phyloP scores from a whole-genome alignment of 2,888 invertebrate species.

The Glyphotaelius pellucidus region DNA sequence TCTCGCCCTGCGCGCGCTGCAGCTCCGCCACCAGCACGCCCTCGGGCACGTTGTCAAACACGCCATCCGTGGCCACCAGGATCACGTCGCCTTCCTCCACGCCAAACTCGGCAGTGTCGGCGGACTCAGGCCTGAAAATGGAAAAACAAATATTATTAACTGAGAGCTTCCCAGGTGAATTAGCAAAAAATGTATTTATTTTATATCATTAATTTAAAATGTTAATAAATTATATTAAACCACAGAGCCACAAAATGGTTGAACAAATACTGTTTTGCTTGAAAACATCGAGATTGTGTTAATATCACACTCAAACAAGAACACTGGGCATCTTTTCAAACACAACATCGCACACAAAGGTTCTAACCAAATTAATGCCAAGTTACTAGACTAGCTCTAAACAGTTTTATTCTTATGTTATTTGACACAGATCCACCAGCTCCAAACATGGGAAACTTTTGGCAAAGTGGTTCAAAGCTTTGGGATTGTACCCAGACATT shows the following conservation, averaged over 20 bases:
- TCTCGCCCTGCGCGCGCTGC: slow-evolving; percentile 82
- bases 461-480: too few relatives aligned
- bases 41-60: slow-evolving; percentile 98
- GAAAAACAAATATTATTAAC: neutral
- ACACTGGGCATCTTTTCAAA: neutral
- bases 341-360: neutral
- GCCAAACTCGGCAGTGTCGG: slow-evolving; percentile 91
- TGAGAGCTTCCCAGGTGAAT: too few relatives aligned
- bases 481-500: too few relatives aligned
- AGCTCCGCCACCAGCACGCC: slow-evolving; percentile 92
- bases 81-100: slow-evolving; percentile 96
- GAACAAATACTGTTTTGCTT: slow-evolving; percentile 42
- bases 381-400: neutral
- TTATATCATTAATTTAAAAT: too few relatives aligned
- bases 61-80: slow-evolving; percentile 97
- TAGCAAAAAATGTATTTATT: too few relatives aligned
- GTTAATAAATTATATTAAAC: too few relatives aligned
- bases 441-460: too few relatives aligned
- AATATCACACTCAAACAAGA: neutral
- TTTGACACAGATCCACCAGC: too few relatives aligned
- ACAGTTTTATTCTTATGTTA: neutral
- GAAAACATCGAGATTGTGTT: neutral
- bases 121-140: slow-evolving; percentile 88
- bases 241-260: neutral
- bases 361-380: neutral